Base-by-base conservation (phyloP, 35 echinoderm and acorn worm genomes). In the Stichopus chloronotus region DNA sequence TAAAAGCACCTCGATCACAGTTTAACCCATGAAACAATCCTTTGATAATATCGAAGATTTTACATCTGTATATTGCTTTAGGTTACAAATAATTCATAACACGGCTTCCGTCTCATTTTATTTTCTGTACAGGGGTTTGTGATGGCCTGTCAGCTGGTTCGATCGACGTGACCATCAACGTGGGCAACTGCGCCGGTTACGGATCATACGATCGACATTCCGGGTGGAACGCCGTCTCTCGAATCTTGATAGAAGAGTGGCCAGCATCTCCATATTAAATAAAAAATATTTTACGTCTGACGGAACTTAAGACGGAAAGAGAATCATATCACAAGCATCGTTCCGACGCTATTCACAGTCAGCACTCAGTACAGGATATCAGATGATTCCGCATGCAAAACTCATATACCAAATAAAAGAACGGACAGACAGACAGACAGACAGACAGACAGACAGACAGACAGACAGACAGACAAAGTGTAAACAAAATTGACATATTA, bases 211-310 rank as follows among this genome's bases (percentile, higher is more conserved):
- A 97, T 61, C 59, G 59, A 1, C 92, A 94, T 56, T 93, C 96
- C n/a, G 96, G 96, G 59, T 97, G 96, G 96, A 97, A 97, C 58
- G 79, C 78, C 23, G 88, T 97, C 55, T 97, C 96, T 17, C 59
- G 96, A 20, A 90, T 97, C 52, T 58, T 94, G 2, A 90, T 97
- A 6, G 93, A 97, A 61, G 96, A 97, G 84, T n/a, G 92, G 53
- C 93, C 93, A 12, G 91, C 93, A 5, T 97, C 96, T 63, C 86
- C 86, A 10, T 88, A 88, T 58, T 88, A 63, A 63, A 57, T 87
- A 65, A 65, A 14, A 65, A 65, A 5, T 14, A 19, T 19, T 19
- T 65, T 65, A 19, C 60, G 60, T 9, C 17, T 63, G 17, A 12
- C 5, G 19, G 14, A 63, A 10, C 11, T 65, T 65, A 11, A 11